Evolutionary conservation across 2,888 invertebrate species (phyloP).

Genomic region (Caradrina kadenii): DNA sequence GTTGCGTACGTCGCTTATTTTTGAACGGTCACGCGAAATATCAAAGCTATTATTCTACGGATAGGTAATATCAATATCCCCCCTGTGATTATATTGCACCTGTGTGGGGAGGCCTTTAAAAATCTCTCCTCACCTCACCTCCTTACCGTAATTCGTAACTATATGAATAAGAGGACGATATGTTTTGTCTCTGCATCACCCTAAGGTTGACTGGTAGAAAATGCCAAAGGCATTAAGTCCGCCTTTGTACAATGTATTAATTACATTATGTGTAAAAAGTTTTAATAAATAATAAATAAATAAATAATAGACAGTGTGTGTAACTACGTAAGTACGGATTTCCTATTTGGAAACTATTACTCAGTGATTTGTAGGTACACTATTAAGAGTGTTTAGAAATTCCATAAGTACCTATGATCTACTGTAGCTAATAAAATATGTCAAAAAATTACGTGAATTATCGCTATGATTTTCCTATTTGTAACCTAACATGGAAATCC

Average conservation of each 20-base stretch:
- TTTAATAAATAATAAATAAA: no score
- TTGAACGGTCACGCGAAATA: no score
- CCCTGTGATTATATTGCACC: no score
- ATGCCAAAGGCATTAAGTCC: no score
- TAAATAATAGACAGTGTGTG: conserved; percentile 5
- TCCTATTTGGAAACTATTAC: conserved; percentile 27
- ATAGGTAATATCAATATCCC: no score
- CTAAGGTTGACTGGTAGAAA: no score
- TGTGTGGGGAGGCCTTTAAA: background rate
- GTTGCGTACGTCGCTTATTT: no score
- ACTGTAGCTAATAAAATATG: conserved; percentile 12
- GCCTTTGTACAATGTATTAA: no score
- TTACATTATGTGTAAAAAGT: no score
- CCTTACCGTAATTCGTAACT: conserved; percentile 1
- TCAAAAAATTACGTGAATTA: conserved; percentile 6
- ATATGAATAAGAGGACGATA: conserved; percentile 26
- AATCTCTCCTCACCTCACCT: no score
- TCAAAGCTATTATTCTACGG: no score
- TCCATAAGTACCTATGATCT: background rate
- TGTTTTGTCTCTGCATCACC: no score
- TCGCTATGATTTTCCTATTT: conserved; percentile 4
- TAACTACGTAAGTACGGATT: conserved; percentile 18
- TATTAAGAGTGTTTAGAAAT: conserved; percentile 14
- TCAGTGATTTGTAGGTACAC: conserved; percentile 11
- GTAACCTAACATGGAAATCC: conserved; percentile 29